phyloP scores from a whole-genome alignment of 2,797 vertebrate genomes.

The Gadopsis marmoratus region DNA sequence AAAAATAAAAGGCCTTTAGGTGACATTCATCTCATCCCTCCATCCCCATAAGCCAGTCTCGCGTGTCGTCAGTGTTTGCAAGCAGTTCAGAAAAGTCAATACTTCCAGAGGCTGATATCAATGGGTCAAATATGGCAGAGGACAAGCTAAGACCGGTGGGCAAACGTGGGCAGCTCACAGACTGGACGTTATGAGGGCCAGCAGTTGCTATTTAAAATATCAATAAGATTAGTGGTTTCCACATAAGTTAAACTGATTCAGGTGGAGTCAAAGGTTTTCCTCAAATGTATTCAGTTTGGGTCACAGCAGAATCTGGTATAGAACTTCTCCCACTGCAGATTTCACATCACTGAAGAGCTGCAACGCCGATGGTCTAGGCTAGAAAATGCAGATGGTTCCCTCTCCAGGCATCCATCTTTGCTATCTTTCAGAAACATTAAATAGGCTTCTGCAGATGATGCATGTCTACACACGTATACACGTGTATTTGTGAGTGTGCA shows the following conservation, averaged over 20 bases:
- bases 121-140: slow-evolving; percentile 49
- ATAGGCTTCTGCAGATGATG: slow-evolving; percentile 51
- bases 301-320: slow-evolving; percentile 33
- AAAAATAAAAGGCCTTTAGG: slow-evolving; percentile 42
- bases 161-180: slow-evolving; percentile 31
- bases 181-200: slow-evolving; percentile 41
- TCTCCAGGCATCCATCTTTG: slow-evolving; percentile 48
- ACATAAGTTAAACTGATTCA: slow-evolving; percentile 49
- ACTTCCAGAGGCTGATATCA: slow-evolving; percentile 48
- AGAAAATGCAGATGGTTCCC: slow-evolving; percentile 47
- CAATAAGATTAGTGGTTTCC: slow-evolving; percentile 54
- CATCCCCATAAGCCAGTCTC: slow-evolving; percentile 54
- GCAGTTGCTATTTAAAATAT: slow-evolving; percentile 51
- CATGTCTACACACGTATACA: background rate
- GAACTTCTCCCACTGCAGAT: slow-evolving; percentile 38
- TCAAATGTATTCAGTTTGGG: slow-evolving; percentile 20
- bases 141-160: slow-evolving; percentile 39
- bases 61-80: slow-evolving; percentile 77
- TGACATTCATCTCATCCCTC: slow-evolving; percentile 41
- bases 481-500: slow-evolving; percentile 8
- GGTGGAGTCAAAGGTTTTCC: slow-evolving; percentile 32
- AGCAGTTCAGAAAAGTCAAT: slow-evolving; percentile 74
- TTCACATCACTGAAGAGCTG: slow-evolving; percentile 41
- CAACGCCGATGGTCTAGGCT: slow-evolving; percentile 53
- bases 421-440: slow-evolving; percentile 64